Conservation (phyloP, 1,140 invertebrate species). For the Eubasilissa regina region DNA sequence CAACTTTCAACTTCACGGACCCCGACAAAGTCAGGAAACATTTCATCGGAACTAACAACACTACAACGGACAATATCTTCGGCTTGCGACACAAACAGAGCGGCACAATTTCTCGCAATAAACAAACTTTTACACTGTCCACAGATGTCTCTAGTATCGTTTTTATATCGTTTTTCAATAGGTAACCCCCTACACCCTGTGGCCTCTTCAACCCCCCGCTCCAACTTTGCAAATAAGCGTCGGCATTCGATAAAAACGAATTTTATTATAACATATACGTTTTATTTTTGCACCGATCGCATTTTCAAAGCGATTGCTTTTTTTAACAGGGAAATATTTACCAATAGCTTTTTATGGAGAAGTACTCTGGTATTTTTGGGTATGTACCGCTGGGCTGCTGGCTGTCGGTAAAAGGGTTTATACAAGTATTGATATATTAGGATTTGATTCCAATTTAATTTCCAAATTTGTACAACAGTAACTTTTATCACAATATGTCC, state of each 20-base stretch:
- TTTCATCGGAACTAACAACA: too few relatives aligned
- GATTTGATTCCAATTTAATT: too few relatives aligned
- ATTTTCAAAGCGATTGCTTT: not conserved
- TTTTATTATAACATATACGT: constrained; percentile 1
- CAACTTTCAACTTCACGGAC: too few relatives aligned
- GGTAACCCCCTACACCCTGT: not conserved
- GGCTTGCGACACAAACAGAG: too few relatives aligned
- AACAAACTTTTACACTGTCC: not conserved
- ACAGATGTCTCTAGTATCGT: not conserved
- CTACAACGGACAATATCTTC: too few relatives aligned
- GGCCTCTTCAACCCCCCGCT: not conserved
- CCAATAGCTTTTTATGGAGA: not conserved
- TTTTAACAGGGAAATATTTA: not conserved
- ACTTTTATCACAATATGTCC: too few relatives aligned
- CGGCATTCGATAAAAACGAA: not conserved
- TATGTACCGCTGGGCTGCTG: not conserved
- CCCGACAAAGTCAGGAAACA: too few relatives aligned
- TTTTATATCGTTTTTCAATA: constrained; percentile 4
- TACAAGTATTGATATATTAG: too few relatives aligned
- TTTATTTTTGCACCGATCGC: not conserved
- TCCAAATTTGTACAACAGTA: too few relatives aligned
- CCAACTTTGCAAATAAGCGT: constrained; percentile 5
- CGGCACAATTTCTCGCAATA: too few relatives aligned
- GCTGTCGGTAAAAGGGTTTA: too few relatives aligned
- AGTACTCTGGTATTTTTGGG: not conserved